Evolutionary conservation across 2,888 invertebrate genomes (phyloP), one percentile per base, ranked within the genome.

Genomic region (Ganaspis brasiliensis): DNA sequence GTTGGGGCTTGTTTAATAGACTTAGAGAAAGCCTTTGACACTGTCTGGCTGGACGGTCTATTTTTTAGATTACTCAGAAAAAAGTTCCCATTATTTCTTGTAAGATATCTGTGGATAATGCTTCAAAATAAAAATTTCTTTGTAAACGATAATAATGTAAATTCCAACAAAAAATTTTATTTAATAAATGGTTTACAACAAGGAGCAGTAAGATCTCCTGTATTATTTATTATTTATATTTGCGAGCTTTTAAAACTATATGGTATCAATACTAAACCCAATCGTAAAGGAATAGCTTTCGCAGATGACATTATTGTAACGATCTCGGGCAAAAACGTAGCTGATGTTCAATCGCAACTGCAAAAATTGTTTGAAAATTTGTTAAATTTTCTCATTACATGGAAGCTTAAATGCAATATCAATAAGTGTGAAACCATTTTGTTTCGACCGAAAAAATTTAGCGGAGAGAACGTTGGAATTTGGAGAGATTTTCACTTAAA

Each of bases 161-260:
- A 8, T 9, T 77, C 77, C 0, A 10, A n/a, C 0, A 16, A 31
- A 16, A 35, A 3, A 5, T 81, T 72, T 26, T 9, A 5, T 0
- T 59, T 81, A 21, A 0, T 16, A 4, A 79, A 84, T 21, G 81
- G 81, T 0, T 5, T 84, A 3, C 80, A 82, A 9, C 82, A 83
- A 35, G 80, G 81, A 0, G 73, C 80, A 0, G 76, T 83, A 0
- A 81, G 73, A 6, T 74, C 79, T 0, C 82, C 75, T 0, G 59
- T 74, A 8, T 21, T 75, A 1, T 76, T 75, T 26, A 78, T 72
- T n/a, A 78, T 80, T 5, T 77, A 76, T 55, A 14, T 35, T 9
- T 45, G 63, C 55, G 76, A 76, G n/a, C n/a, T 77, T 2, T 19
- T 74, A 0, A 67, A 71, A 1, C 31, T 52, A 40, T 71, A 55